Evolutionary conservation across 64 coral and sea anemone genomes (phyloP).

Genomic region (Astreopora myriophthalma): DNA sequence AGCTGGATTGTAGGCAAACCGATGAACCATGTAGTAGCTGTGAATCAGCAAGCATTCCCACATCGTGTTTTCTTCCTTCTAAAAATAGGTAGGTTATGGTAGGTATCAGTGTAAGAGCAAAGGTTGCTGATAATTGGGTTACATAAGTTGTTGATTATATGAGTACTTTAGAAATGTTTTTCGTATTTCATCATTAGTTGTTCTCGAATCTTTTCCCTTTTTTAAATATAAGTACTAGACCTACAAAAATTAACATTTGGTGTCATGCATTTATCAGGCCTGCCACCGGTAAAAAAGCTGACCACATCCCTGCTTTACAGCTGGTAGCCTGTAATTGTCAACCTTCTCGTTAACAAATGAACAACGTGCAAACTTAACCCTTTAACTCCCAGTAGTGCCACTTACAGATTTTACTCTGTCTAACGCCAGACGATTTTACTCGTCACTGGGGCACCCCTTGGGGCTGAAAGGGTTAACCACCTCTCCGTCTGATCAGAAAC

Average conservation of each 20-base stretch:
- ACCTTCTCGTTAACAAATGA: too few species aligned
- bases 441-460: too few species aligned
- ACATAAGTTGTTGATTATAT: slow-evolving; percentile 37
- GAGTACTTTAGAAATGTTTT: slow-evolving; percentile 36
- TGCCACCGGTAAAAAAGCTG: too few species aligned
- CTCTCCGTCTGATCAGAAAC: too few species aligned
- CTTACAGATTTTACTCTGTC: too few species aligned
- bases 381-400: too few species aligned
- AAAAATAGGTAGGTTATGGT: slow-evolving; percentile 51
- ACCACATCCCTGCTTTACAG: background rate
- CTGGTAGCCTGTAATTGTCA: too few species aligned
- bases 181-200: background rate
- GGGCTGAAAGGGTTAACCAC: too few species aligned
- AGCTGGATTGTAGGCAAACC: slow-evolving; percentile 56
- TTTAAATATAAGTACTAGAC: background rate
- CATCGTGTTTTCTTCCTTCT: background rate
- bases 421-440: too few species aligned
- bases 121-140: slow-evolving; percentile 56
- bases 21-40: background rate
- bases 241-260: background rate
- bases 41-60: too few species aligned
- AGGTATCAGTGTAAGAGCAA: slow-evolving; percentile 56
- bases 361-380: too few species aligned
- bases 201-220: background rate
- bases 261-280: background rate